These are phyloP conservation scores for Cynodonichthys magdalenae DNA, from an alignment of 2,797 vertebrate species.

Conservation along the genomic window DNA sequence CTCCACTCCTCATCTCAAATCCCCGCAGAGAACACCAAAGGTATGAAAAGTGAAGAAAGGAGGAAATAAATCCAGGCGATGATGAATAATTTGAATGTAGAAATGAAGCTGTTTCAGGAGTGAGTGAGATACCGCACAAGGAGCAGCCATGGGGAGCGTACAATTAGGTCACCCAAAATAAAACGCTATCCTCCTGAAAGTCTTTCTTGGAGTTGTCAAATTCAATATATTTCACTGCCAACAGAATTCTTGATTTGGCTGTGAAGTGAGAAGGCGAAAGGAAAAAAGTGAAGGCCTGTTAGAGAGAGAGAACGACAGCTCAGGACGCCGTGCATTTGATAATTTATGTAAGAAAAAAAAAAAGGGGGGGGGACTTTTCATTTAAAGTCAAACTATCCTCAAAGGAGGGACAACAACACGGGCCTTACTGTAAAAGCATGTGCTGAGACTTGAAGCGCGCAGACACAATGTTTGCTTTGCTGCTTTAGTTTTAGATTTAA, in stretches of 20 bases:
- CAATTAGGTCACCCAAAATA: slow-evolving; percentile 86
- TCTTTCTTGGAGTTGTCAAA: slow-evolving; percentile 82
- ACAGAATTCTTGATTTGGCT: slow-evolving; percentile 78
- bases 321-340: slow-evolving; percentile 65
- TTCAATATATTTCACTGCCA: slow-evolving; percentile 78
- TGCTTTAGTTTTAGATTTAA: slow-evolving; percentile 54
- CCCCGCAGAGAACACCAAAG: slow-evolving; percentile 86
- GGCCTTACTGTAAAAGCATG: slow-evolving; percentile 47
- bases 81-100: slow-evolving; percentile 87
- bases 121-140: slow-evolving; percentile 78
- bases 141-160: slow-evolving; percentile 79
- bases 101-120: slow-evolving; percentile 84
- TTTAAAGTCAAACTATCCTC: slow-evolving; percentile 63
- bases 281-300: slow-evolving; percentile 50
- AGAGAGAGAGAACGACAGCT: slow-evolving; percentile 54
- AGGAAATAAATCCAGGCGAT: slow-evolving; percentile 83
- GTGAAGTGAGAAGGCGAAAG: slow-evolving; percentile 69
- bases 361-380: slow-evolving; percentile 48
- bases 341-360: slow-evolving; percentile 67
- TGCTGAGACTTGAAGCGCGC: slow-evolving; percentile 42
- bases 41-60: slow-evolving; percentile 85
- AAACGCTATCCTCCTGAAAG: slow-evolving; percentile 79
- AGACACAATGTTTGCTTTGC: slow-evolving; percentile 32
- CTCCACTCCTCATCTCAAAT: slow-evolving; percentile 79
- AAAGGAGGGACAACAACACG: slow-evolving; percentile 57